Conservation (phyloP, 23 tunicate species). For the Pegea sp. region DNA sequence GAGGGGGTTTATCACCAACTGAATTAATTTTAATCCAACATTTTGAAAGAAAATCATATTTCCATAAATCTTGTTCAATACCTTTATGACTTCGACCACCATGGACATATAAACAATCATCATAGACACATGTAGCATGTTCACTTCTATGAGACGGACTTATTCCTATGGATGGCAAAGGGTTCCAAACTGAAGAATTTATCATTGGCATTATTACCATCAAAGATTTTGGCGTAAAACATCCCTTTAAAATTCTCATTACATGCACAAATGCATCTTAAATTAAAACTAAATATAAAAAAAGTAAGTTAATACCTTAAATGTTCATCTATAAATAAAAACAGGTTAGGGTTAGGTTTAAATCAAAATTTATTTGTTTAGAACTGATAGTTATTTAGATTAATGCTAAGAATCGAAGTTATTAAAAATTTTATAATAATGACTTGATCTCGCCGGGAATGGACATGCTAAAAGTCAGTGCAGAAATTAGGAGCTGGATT, state of each 20-base stretch:
- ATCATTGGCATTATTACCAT: not conserved
- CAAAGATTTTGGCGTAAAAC: not conserved
- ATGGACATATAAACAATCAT: conserved; percentile 23
- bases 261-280: no score
- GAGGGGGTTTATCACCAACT: conserved; percentile 18
- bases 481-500: no score
- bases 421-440: no score
- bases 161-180: not conserved
- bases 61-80: conserved; percentile 52
- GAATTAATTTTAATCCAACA: conserved; percentile 18
- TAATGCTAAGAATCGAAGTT: no score
- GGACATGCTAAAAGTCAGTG: no score
- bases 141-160: conserved; percentile 38
- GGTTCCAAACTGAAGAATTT: conserved; percentile 19
- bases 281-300: no score
- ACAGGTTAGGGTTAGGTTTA: no score
- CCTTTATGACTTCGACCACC: conserved; percentile 62
- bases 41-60: conserved; percentile 10
- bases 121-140: conserved; percentile 38
- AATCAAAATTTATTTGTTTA: no score
- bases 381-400: no score
- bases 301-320: no score
- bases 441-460: no score
- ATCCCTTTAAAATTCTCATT: not conserved
- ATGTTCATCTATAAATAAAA: no score